phyloP scores from a whole-genome alignment of 2,888 invertebrate genomes.

The Crepidodera aurea region DNA sequence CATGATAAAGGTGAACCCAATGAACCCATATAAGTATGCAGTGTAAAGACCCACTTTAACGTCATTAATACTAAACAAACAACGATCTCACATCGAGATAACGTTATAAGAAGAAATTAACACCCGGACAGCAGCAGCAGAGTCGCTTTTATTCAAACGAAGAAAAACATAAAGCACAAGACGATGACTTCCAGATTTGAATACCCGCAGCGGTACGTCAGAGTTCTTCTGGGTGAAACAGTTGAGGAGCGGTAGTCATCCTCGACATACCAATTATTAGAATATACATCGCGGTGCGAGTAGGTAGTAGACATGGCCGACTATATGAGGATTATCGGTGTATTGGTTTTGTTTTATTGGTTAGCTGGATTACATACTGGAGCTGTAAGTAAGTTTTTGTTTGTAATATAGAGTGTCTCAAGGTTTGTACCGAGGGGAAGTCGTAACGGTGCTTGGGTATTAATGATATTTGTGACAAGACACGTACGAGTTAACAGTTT shows the following conservation, averaged over 20 bases:
- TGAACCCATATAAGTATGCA: too few species aligned
- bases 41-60: too few species aligned
- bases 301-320: constrained; percentile 20
- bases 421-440: not conserved
- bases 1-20: too few species aligned
- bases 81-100: too few species aligned
- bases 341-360: constrained; percentile 34
- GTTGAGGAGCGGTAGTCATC: constrained; percentile 21
- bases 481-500: not conserved
- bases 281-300: constrained; percentile 15
- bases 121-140: not conserved
- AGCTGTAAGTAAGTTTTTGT: constrained; percentile 42
- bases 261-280: constrained; percentile 17
- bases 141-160: not conserved
- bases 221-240: constrained; percentile 21
- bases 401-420: not conserved
- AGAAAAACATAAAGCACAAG: not conserved
- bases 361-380: constrained; percentile 37
- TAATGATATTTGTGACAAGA: not conserved
- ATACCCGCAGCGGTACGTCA: constrained; percentile 14
- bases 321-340: constrained; percentile 20
- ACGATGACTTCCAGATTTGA: not conserved
- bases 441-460: not conserved
- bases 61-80: too few species aligned
- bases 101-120: constrained; percentile 31